These are phyloP conservation scores for Crepidodera aurea DNA, from an alignment of 2,888 invertebrate genomes.

Conservation along the genomic window DNA sequence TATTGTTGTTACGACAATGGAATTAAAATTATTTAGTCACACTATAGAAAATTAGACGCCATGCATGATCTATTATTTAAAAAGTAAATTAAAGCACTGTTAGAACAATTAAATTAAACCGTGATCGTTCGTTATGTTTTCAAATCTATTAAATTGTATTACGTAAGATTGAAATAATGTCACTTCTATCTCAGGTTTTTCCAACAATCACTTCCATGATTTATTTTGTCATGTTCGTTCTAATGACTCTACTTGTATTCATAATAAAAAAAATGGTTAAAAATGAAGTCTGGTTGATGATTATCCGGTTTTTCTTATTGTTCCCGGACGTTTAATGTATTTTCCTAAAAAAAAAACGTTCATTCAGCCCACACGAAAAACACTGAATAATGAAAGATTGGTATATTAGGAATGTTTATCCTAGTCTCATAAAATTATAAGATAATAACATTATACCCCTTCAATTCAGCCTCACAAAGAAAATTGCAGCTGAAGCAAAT, in stretches of 20 bases:
- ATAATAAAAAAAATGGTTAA: constrained; percentile 3
- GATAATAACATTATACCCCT: too few species aligned
- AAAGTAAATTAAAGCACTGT: constrained; percentile 6
- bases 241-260: constrained; percentile 10
- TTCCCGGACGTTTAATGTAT: constrained; percentile 4
- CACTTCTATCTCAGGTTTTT: constrained; percentile 16
- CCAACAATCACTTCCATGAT: constrained; percentile 13
- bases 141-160: constrained; percentile 18
- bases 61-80: constrained; percentile 8
- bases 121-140: constrained; percentile 6
- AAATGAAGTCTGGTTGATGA: background rate
- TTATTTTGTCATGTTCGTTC: background rate
- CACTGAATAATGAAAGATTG: too few species aligned
- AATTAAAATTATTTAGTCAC: too few species aligned
- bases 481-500: too few species aligned
- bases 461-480: too few species aligned
- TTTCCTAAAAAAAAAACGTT: background rate
- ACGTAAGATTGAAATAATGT: constrained; percentile 17
- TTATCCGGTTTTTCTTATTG: constrained; percentile 12
- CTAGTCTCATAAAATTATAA: too few species aligned
- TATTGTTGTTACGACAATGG: too few species aligned
- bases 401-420: too few species aligned
- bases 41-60: too few species aligned
- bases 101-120: constrained; percentile 14
- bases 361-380: background rate